These are phyloP conservation scores for Corythornis leucogaster DNA, from an alignment of 2,797 vertebrate genomes.

Conservation along the genomic window DNA sequence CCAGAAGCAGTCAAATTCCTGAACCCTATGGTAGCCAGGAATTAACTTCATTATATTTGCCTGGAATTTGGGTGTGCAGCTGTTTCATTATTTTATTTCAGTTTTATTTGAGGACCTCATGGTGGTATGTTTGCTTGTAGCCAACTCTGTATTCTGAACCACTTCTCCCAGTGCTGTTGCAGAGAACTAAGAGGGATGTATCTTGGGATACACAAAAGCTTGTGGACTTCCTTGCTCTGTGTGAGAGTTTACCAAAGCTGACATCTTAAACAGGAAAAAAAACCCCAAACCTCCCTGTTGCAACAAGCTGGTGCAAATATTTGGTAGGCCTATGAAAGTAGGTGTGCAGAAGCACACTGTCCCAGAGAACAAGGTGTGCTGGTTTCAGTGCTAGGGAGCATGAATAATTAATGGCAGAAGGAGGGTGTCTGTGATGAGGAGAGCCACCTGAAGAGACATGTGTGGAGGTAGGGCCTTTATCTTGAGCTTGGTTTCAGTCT, in stretches of 20 bases:
- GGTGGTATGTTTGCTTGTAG: background rate
- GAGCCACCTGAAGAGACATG: rapidly evolving
- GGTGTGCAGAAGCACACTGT: background rate
- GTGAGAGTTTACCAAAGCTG: background rate
- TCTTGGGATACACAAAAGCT: background rate
- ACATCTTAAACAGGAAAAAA: background rate
- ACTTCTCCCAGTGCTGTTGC: background rate
- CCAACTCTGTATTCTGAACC: background rate
- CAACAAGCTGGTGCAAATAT: background rate
- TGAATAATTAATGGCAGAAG: background rate
- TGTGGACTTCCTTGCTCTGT: background rate
- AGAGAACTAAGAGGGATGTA: background rate
- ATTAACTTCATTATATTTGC: rapidly evolving
- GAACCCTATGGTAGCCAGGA: background rate
- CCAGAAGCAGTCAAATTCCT: background rate
- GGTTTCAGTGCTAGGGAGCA: background rate
- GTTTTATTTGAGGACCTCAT: background rate
- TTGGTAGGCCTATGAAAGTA: background rate
- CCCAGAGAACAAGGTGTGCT: background rate
- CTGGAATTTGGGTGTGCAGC: background rate
- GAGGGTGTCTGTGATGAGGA: background rate
- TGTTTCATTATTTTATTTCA: background rate
- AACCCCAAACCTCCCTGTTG: background rate
- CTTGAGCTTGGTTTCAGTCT: background rate
- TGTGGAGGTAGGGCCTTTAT: background rate